Base-by-base conservation (phyloP, 2,113 vertebrate genomes). In the Lophotis ruficrista region DNA sequence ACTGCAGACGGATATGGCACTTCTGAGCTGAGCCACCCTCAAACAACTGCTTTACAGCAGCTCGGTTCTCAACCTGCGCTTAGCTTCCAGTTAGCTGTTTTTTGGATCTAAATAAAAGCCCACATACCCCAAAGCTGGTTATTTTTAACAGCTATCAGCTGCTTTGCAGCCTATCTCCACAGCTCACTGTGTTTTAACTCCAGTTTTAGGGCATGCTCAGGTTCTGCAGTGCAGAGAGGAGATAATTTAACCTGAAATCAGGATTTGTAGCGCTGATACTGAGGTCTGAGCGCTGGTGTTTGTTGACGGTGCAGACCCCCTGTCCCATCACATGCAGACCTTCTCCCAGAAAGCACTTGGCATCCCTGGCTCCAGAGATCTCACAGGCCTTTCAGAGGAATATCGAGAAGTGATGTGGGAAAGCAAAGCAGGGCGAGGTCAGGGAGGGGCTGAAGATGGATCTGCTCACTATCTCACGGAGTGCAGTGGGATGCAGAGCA, bases 281-380 rank as follows among this genome's bases (percentile, higher is more conserved):
- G 68, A 51, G 13, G 37, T 62, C 48, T 7, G 11, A 19, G 14
- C 33, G 8, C 7, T 7, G 2, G 16, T 6, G 4, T 15, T 66
- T 25, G 6, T 6, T 47, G 35, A 7, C 57, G 60, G 43, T 43
- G 62, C 83, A 89, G 13, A 18, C 3, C 21, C 28, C 51, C 17
- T 5, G 12, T 2, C 14, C 50, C 27, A 19, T 50, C 54, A 28
- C 33, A 47, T 1, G 0, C 6, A 4, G 25, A 21, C 22, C 25
- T 14, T 54, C 30, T 71, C 38, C 21, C 25, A 51, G 65, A 31
- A 50, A 58, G 19, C 50, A 48, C 20, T 22, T 35, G 56, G 20
- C 19, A 7, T 33, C 38, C 21, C 41, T 45, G 31, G 19, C 14
- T 56, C 35, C 2, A 2, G 31, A 30, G 7, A 30, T 28, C 48